phyloP scores from a whole-genome alignment of 2,797 vertebrate genomes.

The Myotis daubentonii region DNA sequence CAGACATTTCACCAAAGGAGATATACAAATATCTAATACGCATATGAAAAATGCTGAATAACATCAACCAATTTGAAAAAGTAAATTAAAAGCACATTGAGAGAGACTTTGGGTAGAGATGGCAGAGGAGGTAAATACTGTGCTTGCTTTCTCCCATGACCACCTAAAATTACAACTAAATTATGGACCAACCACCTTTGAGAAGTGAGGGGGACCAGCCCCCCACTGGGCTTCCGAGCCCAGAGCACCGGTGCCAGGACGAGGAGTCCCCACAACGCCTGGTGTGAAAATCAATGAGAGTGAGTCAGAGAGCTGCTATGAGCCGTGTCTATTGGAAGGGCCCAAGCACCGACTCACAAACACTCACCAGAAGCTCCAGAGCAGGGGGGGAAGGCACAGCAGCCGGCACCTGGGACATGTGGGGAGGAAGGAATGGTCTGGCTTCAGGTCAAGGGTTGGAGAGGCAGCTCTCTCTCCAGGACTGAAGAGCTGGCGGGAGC shows the following conservation, averaged over 20 bases:
- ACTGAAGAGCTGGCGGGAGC: background rate
- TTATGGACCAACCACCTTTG: background rate
- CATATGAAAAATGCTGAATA: background rate
- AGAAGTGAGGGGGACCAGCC: background rate
- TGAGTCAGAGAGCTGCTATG: background rate
- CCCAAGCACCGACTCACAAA: background rate
- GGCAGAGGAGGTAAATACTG: background rate
- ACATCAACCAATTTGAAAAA: background rate
- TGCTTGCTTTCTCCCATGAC: background rate
- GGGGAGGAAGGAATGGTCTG: background rate
- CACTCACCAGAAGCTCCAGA: background rate
- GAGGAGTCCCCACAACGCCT: background rate
- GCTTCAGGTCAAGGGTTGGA: background rate
- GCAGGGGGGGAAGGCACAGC: background rate
- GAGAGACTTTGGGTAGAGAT: background rate
- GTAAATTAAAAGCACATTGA: conserved; percentile 4
- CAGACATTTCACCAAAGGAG: conserved; percentile 1
- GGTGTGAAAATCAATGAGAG: background rate
- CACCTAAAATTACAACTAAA: background rate
- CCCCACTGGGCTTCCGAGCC: background rate
- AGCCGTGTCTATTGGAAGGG: background rate
- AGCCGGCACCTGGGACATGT: background rate
- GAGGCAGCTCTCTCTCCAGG: background rate
- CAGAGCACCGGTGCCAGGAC: background rate
- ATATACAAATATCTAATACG: background rate